Evolutionary conservation across 2,113 vertebrate species (phyloP).

Genomic region (Scomber colias): DNA sequence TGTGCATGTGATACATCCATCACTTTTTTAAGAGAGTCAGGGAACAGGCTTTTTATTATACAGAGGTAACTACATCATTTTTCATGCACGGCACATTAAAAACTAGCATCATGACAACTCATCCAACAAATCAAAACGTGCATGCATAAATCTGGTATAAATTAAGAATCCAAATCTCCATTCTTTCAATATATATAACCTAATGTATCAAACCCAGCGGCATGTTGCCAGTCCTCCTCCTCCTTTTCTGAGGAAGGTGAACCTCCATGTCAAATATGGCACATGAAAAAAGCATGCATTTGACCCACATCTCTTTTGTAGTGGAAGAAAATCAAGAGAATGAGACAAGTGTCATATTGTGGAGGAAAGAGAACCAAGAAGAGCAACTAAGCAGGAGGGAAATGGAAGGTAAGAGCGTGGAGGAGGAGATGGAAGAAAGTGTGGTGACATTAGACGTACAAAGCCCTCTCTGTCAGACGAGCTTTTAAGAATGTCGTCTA

Average conservation of each 20-base stretch:
- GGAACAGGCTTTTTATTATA: neutral
- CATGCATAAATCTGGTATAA: neutral
- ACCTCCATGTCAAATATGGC: slow-evolving; percentile 43
- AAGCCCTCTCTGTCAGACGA: slow-evolving; percentile 17
- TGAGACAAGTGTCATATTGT: neutral
- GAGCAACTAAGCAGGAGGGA: slow-evolving; percentile 10
- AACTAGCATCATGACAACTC: slow-evolving; percentile 14
- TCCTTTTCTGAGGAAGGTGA: slow-evolving; percentile 42
- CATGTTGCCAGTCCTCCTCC: slow-evolving; percentile 10
- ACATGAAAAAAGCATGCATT: slow-evolving; percentile 43
- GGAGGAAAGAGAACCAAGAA: slow-evolving; percentile 17
- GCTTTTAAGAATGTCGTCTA: slow-evolving; percentile 42
- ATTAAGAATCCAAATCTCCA: neutral
- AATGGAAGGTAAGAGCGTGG: slow-evolving; percentile 7
- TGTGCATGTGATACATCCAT: neutral
- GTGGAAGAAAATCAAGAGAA: neutral
- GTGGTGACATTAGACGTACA: slow-evolving; percentile 26
- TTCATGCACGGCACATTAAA: slow-evolving; percentile 7
- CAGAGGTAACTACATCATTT: neutral
- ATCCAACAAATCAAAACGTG: no score
- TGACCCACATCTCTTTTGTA: slow-evolving; percentile 47
- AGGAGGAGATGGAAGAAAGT: slow-evolving; percentile 19
- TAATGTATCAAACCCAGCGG: slow-evolving; percentile 2
- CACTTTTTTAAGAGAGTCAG: neutral
- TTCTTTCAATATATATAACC: neutral